A percentile compares a stretch with the other conserved stretches of the same genome.
Evolutionary conservation across 2,797 vertebrate species (phyloP).

Genomic region (Denticeps clupeoides): DNA sequence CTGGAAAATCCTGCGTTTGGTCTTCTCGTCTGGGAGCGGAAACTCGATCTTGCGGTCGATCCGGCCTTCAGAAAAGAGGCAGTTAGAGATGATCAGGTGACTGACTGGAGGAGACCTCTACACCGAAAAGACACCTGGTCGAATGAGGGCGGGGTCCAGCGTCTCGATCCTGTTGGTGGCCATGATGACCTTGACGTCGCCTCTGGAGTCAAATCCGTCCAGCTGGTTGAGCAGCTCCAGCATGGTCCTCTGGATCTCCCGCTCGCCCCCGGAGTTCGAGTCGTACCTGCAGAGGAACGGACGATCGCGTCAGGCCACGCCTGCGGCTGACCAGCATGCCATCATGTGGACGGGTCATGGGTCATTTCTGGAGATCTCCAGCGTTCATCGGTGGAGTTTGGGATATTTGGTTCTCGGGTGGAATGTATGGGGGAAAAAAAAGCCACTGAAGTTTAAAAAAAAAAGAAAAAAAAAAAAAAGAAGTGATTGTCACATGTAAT

Average conservation of each 20-base stretch:
- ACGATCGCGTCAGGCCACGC: background rate
- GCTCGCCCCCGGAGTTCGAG: conserved; percentile 90
- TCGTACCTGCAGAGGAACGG: conserved; percentile 67
- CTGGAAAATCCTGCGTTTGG: conserved; percentile 92
- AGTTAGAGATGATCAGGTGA: too few relatives aligned
- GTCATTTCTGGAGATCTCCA: too few relatives aligned
- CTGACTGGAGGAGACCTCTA: background rate
- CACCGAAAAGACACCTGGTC: conserved; percentile 67
- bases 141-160: conserved; percentile 88
- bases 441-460: too few relatives aligned
- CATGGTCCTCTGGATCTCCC: conserved; percentile 97
- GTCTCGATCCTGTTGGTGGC: conserved; percentile 97
- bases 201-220: conserved; percentile 91
- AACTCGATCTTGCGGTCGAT: conserved; percentile 97
- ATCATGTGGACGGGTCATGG: too few relatives aligned
- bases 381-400: too few relatives aligned
- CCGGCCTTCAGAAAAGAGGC: too few relatives aligned
- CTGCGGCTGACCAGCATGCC: background rate
- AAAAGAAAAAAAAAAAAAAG: too few relatives aligned
- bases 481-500: too few relatives aligned
- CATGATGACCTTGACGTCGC: conserved; percentile 98
- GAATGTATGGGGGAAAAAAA: too few relatives aligned
- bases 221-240: conserved; percentile 91
- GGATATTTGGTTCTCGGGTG: too few relatives aligned
- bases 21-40: conserved; percentile 90